phyloP scores from a whole-genome alignment of 2,797 vertebrate species.

The Huso huso region DNA sequence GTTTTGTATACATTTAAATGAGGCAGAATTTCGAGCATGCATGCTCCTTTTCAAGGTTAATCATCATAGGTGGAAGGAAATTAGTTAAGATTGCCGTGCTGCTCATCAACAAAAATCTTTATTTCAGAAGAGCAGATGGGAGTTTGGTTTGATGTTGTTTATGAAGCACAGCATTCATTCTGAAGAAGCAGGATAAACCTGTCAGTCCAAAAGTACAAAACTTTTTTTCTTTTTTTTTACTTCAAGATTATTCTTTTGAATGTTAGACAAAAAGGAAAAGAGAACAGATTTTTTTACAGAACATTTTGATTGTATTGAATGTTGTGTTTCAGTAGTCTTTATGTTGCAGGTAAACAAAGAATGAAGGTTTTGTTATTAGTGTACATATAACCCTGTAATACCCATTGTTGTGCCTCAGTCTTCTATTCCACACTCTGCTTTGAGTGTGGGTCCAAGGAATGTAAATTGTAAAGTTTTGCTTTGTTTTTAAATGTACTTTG shows the following conservation, averaged over 20 bases:
- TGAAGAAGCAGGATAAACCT: slow-evolving; percentile 1
- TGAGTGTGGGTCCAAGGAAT: no score
- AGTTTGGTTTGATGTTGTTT: background rate
- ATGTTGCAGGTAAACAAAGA: background rate
- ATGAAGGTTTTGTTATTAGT: slow-evolving; percentile 2
- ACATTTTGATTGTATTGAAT: background rate
- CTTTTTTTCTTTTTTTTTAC: background rate
- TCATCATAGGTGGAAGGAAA: background rate
- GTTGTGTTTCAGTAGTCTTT: background rate
- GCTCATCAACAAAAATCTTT: background rate
- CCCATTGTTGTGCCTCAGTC: slow-evolving; percentile 47
- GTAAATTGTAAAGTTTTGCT: no score
- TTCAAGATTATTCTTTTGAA: background rate
- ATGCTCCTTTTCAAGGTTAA: background rate
- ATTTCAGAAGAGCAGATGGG: background rate
- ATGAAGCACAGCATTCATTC: slow-evolving; percentile 3
- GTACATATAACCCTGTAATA: slow-evolving; percentile 44
- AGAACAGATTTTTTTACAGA: background rate
- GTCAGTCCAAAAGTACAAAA: slow-evolving; percentile 1
- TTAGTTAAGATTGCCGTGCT: background rate
- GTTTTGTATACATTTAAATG: background rate
- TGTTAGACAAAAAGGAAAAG: background rate
- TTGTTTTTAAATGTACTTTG: no score
- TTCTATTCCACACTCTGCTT: slow-evolving; percentile 2
- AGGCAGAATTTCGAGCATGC: background rate